A percentile compares a stretch with the other conserved stretches of the same genome.
phyloP scores from a whole-genome alignment of 2,888 invertebrate genomes.

The Acheta domesticus region DNA sequence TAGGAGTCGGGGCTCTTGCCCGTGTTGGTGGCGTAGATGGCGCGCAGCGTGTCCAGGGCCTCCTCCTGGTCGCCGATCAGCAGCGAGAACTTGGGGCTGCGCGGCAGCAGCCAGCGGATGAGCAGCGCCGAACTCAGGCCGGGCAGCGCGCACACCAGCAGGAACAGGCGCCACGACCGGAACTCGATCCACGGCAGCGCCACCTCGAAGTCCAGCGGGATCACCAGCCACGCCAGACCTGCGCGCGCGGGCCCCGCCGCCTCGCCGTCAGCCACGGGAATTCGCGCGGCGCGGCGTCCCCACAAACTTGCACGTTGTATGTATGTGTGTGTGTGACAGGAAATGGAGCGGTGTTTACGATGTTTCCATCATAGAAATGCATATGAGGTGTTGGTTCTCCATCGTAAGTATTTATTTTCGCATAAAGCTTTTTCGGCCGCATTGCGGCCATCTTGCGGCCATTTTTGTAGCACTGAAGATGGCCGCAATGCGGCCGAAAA shows the following conservation, averaged over 20 bases:
- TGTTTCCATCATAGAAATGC: too few relatives aligned
- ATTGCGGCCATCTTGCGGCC: too few relatives aligned
- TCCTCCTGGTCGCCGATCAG: slow-evolving; percentile 42
- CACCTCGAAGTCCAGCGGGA: slow-evolving; percentile 44
- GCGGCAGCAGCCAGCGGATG: slow-evolving; percentile 43
- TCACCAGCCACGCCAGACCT: slow-evolving; percentile 44
- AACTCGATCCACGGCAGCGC: slow-evolving; percentile 37
- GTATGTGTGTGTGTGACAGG: too few relatives aligned
- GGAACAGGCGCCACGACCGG: slow-evolving; percentile 46
- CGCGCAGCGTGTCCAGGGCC: slow-evolving; percentile 42
- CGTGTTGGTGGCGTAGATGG: slow-evolving; percentile 40
- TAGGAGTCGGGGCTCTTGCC: slow-evolving; percentile 29
- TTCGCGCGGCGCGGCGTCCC: too few relatives aligned
- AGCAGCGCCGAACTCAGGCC: slow-evolving; percentile 44
- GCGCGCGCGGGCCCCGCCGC: slow-evolving; percentile 4
- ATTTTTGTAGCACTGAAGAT: too few relatives aligned
- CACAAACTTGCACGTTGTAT: too few relatives aligned
- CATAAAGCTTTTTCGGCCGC: too few relatives aligned
- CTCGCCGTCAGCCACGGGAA: too few relatives aligned
- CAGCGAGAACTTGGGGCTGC: slow-evolving; percentile 46
- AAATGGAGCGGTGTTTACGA: too few relatives aligned
- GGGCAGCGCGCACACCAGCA: slow-evolving; percentile 45
- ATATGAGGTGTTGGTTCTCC: too few relatives aligned
- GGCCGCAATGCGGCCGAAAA: too few relatives aligned
- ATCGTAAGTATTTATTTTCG: too few relatives aligned